Evolutionary conservation across 2,888 invertebrate species (phyloP), one percentile per base, ranked within the genome.

Genomic region (Alentia gelatinosa): DNA sequence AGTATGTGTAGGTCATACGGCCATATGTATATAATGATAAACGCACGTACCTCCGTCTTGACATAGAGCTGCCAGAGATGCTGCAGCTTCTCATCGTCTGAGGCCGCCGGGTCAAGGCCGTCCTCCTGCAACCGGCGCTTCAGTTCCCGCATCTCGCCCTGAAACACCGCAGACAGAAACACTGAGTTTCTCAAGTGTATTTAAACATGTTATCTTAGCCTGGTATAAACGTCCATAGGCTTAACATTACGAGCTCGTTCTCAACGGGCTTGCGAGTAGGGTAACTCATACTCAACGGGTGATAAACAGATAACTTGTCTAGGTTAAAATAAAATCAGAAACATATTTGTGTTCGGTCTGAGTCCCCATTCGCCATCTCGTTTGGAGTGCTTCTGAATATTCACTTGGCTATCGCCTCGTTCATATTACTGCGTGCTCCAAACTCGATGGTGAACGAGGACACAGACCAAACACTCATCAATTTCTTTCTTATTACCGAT

Each of bases 11-110:
- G n/a, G n/a, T n/a, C n/a, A n/a, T n/a, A n/a, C n/a, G n/a, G n/a
- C n/a, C n/a, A n/a, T n/a, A n/a, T n/a, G n/a, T n/a, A n/a, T n/a
- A n/a, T n/a, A n/a, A n/a, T n/a, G n/a, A n/a, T n/a, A n/a, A n/a
- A 23, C 30, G 15, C 35, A 15, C 86, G 50, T 91, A 95, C 95
- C 94, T 95, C 94, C 23, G 94, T 92, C 75, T 94, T 93, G 89
- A 94, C 93, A 83, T 94, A 94, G 7, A 95, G 93, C 75, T 94
- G 93, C 95, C 95, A 95, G 4, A 95, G 92, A 92, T 95, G 94
- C 83, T 94, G 90, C 7, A 95, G 92, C 89, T 95, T 95, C 91
- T 95, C 94, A 86, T 93, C 93, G 83, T 95, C 94, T 15, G 94
- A 91, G 92, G 94, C 93, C 26, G 94, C 93, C 0, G 94, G 93